A percentile compares a stretch with the other conserved stretches of the same genome.
phyloP scores from a whole-genome alignment of 2,113 vertebrate species.

The Istiophorus platypterus region DNA sequence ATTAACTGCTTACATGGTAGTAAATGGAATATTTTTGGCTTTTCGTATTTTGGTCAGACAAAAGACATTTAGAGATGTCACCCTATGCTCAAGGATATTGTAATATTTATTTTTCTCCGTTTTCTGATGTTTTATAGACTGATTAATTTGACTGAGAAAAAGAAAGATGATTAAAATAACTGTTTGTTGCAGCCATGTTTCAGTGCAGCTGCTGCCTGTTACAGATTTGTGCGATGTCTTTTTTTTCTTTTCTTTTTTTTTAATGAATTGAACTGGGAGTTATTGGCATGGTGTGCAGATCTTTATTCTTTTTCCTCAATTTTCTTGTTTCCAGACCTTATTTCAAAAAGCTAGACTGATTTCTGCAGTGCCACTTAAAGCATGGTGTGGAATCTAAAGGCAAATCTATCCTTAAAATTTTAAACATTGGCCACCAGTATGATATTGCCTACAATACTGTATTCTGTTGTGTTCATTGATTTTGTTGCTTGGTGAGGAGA shows the following conservation, averaged over 20 bases:
- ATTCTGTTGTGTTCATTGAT: neutral
- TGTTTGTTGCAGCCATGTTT: neutral
- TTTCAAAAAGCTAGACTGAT: neutral
- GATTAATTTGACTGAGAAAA: neutral
- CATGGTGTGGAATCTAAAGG: constrained; percentile 3
- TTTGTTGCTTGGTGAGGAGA: constrained; percentile 28
- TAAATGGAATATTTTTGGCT: neutral
- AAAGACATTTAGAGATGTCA: neutral
- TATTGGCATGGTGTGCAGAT: constrained; percentile 25
- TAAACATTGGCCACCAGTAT: neutral
- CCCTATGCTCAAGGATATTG: neutral
- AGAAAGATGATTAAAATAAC: neutral
- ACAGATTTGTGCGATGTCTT: neutral
- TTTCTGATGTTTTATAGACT: neutral
- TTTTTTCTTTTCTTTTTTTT: no score
- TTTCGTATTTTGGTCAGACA: neutral
- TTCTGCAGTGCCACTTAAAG: neutral
- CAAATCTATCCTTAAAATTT: constrained; percentile 21
- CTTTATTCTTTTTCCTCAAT: neutral
- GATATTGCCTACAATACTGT: neutral
- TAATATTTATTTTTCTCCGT: neutral
- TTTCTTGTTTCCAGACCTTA: constrained; percentile 16
- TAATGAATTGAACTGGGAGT: neutral
- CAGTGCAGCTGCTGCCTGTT: neutral
- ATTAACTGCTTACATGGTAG: neutral